Conservation (phyloP, 2,113 vertebrate species). For the Mustela nigripes region DNA sequence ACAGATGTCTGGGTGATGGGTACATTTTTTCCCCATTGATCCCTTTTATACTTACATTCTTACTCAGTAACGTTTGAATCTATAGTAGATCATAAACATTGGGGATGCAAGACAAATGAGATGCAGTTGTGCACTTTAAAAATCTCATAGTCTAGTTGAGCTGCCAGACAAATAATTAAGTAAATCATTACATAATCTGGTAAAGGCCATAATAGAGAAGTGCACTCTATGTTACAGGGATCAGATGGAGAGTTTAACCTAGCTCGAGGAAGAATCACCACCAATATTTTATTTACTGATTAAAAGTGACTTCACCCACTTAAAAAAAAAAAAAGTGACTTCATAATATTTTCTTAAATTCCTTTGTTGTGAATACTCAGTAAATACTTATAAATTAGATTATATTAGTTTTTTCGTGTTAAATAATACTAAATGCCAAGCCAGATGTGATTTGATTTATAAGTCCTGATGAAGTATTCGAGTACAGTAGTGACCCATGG, state of each 20-base stretch:
- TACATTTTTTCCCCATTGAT: background rate
- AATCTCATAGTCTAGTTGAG: background rate
- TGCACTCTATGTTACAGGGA: background rate
- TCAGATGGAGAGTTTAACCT: background rate
- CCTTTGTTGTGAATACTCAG: background rate
- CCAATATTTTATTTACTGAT: background rate
- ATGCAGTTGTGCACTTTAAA: background rate
- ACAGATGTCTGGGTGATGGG: background rate
- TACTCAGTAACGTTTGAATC: background rate
- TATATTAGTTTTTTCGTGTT: background rate
- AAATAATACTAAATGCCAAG: background rate
- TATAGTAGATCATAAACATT: background rate
- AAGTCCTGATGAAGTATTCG: background rate
- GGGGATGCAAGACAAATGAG: background rate
- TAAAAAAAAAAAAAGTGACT: constrained; percentile 12
- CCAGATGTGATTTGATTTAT: constrained; percentile 23
- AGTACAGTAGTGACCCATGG: background rate
- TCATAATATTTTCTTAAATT: constrained; percentile 27
- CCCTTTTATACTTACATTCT: background rate
- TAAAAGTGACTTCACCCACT: background rate
- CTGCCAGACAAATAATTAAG: background rate
- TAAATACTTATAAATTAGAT: background rate
- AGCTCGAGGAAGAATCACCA: background rate
- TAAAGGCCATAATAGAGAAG: background rate
- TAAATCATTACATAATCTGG: background rate